Conservation (phyloP, 2,888 invertebrate genomes). For the Brachyopa scutellaris region DNA sequence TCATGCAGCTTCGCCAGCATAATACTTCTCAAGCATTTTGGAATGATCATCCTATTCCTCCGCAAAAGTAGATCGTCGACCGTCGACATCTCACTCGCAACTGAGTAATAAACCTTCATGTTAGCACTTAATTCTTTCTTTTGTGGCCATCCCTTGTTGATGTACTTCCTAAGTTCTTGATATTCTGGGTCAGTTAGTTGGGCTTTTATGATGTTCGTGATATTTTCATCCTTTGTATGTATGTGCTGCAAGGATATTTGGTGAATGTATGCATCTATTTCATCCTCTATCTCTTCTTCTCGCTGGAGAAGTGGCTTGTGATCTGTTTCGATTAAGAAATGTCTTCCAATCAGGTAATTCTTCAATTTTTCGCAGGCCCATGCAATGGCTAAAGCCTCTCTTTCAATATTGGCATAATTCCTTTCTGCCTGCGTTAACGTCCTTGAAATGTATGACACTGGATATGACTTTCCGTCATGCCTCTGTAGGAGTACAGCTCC, state of each 20-base stretch:
- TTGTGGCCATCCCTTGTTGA: not conserved
- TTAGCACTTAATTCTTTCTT: not conserved
- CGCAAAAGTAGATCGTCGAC: not conserved
- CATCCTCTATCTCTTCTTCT: not conserved
- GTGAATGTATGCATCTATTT: conserved; percentile 16
- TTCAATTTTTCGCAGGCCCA: not conserved
- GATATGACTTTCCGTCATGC: not conserved
- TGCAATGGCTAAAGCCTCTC: not conserved
- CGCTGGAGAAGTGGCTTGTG: conserved; percentile 5
- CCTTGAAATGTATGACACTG: not conserved
- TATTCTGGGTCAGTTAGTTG: not conserved
- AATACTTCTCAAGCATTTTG: not conserved
- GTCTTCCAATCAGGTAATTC: conserved; percentile 2
- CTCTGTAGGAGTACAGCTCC: not conserved
- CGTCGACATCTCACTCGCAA: not conserved
- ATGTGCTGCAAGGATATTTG: not conserved
- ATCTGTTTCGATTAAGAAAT: conserved; percentile 4
- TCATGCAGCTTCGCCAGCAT: conserved; percentile 3
- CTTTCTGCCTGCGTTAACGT: not conserved
- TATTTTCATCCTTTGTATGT: not conserved
- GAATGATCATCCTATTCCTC: not conserved
- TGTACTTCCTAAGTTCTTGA: not conserved
- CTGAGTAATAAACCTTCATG: not conserved
- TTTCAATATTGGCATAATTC: conserved; percentile 9
- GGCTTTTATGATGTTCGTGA: not conserved